phyloP scores from a whole-genome alignment of 2,113 vertebrate genomes.

The Lutjanus erythropterus region DNA sequence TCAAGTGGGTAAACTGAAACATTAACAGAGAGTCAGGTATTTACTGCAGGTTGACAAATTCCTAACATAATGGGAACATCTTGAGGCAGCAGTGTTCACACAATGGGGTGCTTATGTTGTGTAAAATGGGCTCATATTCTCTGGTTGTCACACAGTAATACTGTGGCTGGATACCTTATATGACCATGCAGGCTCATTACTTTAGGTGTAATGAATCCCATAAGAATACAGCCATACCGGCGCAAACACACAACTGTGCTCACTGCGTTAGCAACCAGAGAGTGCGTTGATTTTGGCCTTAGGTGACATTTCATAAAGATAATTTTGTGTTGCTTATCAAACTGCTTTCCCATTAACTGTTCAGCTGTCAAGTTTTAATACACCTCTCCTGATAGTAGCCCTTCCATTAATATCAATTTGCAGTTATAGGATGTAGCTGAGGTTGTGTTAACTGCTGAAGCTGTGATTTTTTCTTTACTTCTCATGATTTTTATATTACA shows the following conservation, averaged over 20 bases:
- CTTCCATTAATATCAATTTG: background rate
- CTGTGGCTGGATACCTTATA: background rate
- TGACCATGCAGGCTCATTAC: slow-evolving; percentile 5
- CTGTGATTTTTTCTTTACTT: too few species aligned
- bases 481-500: too few species aligned
- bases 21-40: background rate
- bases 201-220: slow-evolving; percentile 1
- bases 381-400: too few species aligned
- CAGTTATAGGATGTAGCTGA: background rate
- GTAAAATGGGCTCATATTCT: slow-evolving; percentile 16
- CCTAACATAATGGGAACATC: slow-evolving; percentile 12
- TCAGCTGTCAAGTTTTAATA: background rate
- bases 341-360: background rate
- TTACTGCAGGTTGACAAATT: background rate
- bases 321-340: slow-evolving; percentile 1
- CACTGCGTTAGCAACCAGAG: background rate
- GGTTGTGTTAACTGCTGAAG: background rate
- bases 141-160: slow-evolving; percentile 1
- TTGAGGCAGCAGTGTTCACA: slow-evolving; percentile 4
- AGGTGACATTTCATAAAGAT: background rate
- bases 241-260: background rate
- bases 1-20: background rate
- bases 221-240: background rate
- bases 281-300: background rate
- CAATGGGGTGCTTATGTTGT: slow-evolving; percentile 21